phyloP scores from a whole-genome alignment of 2,888 invertebrate species.

The Agonopterix heracliana region DNA sequence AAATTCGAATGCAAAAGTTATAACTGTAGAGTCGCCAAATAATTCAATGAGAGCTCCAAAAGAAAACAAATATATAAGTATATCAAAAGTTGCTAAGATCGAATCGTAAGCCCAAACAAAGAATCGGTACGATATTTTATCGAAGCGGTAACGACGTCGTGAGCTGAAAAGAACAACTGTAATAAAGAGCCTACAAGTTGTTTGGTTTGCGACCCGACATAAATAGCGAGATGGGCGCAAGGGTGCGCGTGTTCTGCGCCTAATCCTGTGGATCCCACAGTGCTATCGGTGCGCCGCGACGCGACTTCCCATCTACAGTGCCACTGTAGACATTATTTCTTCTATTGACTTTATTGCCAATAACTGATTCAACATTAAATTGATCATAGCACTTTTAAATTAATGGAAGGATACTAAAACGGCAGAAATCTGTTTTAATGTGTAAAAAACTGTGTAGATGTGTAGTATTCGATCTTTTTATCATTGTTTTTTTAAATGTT shows the following conservation, averaged over 20 bases:
- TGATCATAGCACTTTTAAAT: too few relatives aligned
- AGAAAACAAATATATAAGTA: too few relatives aligned
- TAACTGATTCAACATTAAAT: too few relatives aligned
- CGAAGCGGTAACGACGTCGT: slow-evolving; percentile 57
- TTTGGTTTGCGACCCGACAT: slow-evolving; percentile 64
- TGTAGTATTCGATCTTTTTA: neutral
- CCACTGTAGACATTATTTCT: slow-evolving; percentile 40
- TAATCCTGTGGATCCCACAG: slow-evolving; percentile 64
- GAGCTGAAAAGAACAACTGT: slow-evolving; percentile 72
- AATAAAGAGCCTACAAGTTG: slow-evolving; percentile 74
- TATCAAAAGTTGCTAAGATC: too few relatives aligned
- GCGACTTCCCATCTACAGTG: slow-evolving; percentile 31
- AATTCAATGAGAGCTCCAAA: too few relatives aligned
- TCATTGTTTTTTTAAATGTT: neutral
- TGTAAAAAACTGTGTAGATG: neutral
- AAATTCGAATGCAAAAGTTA: too few relatives aligned
- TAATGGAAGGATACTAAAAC: too few relatives aligned
- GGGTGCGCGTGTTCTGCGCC: slow-evolving; percentile 59
- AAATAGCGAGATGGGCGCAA: slow-evolving; percentile 44
- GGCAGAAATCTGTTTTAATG: too few relatives aligned
- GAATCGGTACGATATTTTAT: slow-evolving; percentile 60
- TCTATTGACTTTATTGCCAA: slow-evolving; percentile 44
- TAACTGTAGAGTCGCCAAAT: too few relatives aligned
- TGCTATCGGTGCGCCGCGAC: slow-evolving; percentile 22
- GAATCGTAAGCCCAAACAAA: slow-evolving; percentile 39